Evolutionary conservation across 2,888 invertebrate species (phyloP), one percentile per base, ranked within the genome.

Genomic region (Phengaris alcon): DNA sequence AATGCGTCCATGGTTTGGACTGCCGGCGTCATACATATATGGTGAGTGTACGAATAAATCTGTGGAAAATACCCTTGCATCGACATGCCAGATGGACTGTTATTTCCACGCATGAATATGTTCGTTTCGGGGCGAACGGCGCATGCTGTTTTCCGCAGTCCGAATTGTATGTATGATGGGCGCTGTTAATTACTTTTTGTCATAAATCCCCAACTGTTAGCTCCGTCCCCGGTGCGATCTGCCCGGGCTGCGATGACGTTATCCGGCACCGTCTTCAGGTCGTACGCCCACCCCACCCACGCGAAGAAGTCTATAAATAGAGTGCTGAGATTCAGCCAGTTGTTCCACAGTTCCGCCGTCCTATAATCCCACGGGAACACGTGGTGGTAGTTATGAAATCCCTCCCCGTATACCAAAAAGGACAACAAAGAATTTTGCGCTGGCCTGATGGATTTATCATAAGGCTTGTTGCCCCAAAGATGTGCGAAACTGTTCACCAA

Each of bases 401-500:
- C 88, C 79, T 88, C 87, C 0, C 88, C 88, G 6, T 84, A 82
- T 0, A 83, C 80, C 0, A 81, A 74, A 0, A 87, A 52, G 0
- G 86, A 82, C 0, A 86, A 84, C 0, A 79, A 7, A 0, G 80
- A 77, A 46, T 80, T 84, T 76, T 88, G 83, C 0, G 78, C 77
- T 0, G 88, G 82, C 13, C 78, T 73, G 2, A 88, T 85, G 54
- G 76, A 79, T 78, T 82, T 85, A 74, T 95, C 91, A 77, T 93
- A 93, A 6, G 93, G 91, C 72, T 86, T 89, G 76, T 84, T 85
- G 0, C 93, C 93, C 84, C 87, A 90, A 44, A 88, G 81, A 82
- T 96, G 96, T 8, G 95, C 95, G 10, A 94, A 94, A 80, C 95
- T 95, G 88, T 96, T 96, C n/a, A 96, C 95, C 22, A 94, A 86